phyloP scores from a whole-genome alignment of 2,888 invertebrate species.

The Catocala fraxini region DNA sequence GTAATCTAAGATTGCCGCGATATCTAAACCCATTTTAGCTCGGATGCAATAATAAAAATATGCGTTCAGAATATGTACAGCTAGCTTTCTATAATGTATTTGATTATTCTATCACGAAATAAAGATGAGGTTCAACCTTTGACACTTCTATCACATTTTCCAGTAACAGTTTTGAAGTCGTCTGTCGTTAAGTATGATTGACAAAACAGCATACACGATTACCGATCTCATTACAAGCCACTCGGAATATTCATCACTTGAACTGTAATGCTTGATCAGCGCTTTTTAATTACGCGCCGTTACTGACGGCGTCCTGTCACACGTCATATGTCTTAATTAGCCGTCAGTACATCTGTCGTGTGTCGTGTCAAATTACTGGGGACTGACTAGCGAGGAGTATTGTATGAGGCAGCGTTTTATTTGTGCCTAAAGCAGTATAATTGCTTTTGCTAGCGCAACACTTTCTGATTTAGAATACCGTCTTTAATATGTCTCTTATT shows the following conservation, averaged over 20 bases:
- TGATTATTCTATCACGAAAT: no score
- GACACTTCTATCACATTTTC: neutral
- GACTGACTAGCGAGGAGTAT: constrained; percentile 16
- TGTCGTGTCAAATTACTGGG: constrained; percentile 26
- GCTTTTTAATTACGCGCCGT: constrained; percentile 39
- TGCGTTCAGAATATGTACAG: no score
- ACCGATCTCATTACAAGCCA: neutral
- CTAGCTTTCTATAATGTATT: no score
- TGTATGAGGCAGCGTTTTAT: constrained; percentile 15
- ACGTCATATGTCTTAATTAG: constrained; percentile 55
- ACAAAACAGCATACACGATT: neutral
- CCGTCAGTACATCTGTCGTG: constrained; percentile 46
- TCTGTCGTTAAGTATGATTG: neutral
- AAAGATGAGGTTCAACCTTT: no score
- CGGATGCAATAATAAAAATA: no score
- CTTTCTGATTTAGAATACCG: no score
- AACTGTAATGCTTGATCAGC: constrained; percentile 26
- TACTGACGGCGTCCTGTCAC: constrained; percentile 29
- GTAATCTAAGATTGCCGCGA: no score
- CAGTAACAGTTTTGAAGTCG: neutral
- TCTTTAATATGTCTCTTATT: no score
- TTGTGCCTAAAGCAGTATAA: neutral
- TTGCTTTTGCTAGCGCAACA: no score
- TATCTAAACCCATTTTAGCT: no score
- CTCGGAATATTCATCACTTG: neutral